Evolutionary conservation across 2,113 vertebrate genomes (phyloP), one percentile per base, ranked within the genome.

Genomic region (Neolamprologus sp.): DNA sequence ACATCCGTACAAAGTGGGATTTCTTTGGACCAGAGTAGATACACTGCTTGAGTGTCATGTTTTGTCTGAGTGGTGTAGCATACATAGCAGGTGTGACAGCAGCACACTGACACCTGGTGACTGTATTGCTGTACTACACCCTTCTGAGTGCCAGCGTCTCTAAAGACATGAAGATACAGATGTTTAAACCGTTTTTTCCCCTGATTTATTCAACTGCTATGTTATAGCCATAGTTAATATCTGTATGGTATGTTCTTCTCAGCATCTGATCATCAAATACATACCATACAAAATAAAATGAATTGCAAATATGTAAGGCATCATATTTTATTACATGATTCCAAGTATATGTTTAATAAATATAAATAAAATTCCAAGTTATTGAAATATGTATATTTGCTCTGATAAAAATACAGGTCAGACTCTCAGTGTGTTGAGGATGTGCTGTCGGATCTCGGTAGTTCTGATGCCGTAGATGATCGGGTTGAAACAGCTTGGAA

Each of bases 391-490:
- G 1, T 2, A 17, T 30, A 60, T 60, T 60, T 60, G 23, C 33
- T 40, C 33, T 68, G 33, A 37, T 14, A 40, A 28, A 16, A 58
- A 58, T 3, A 9, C 13, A 14, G 21, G 12, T 58, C 55, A 71
- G 7, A 71, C 14, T 71, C 14, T 6, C 35, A 42, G 63, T 23
- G n/a, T 71, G 3, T 71, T 71, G 12, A 71, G n/a, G 65, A 71
- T 4, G 37, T 71, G 65, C 65, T 71, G 37, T 71, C 65, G 37
- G 37, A 71, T 71, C 65, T 71, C n/a, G 1, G 2, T 9, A 3
- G 65, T 23, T 42, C 65, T 71, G 37, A 71, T 71, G 65, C 65
- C 65, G n/a, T 71, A 71, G 63, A 42, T 71, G 63, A 71, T 40
- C n/a, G 63, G 37, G 71, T 75, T 75, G 30, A 65, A 12, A 33